These are phyloP conservation scores for Heliconius charithonia DNA, from an alignment of 2,888 invertebrate species.

Conservation along the genomic window DNA sequence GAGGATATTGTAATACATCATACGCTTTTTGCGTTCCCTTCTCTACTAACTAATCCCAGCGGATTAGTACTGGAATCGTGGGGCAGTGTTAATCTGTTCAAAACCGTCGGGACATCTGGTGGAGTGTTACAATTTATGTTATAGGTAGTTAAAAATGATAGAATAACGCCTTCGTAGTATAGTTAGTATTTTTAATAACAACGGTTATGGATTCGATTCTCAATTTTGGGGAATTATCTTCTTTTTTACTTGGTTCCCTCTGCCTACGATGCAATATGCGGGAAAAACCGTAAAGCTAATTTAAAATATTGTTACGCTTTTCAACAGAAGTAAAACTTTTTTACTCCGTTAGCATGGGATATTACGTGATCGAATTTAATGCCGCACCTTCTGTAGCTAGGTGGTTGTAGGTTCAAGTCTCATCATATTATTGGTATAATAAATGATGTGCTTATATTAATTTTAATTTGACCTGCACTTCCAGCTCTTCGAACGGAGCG, in stretches of 20 bases:
- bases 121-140: constrained; percentile 18
- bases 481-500: neutral
- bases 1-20: constrained; percentile 23
- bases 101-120: constrained; percentile 50
- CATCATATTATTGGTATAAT: neutral
- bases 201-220: neutral
- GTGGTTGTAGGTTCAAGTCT: neutral
- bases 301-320: too few relatives aligned
- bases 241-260: neutral
- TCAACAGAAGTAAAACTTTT: too few relatives aligned
- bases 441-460: neutral
- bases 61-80: constrained; percentile 51
- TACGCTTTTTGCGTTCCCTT: constrained; percentile 35
- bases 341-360: too few relatives aligned
- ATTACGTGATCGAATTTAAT: too few relatives aligned
- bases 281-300: neutral
- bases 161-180: neutral
- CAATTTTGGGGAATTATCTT: neutral
- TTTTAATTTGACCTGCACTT: neutral
- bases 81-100: constrained; percentile 51
- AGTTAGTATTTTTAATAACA: neutral
- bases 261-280: neutral
- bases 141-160: constrained; percentile 3
- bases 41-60: constrained; percentile 46
- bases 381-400: neutral